phyloP scores from a whole-genome alignment of 2,113 vertebrate genomes.

The Anolis sagrei region DNA sequence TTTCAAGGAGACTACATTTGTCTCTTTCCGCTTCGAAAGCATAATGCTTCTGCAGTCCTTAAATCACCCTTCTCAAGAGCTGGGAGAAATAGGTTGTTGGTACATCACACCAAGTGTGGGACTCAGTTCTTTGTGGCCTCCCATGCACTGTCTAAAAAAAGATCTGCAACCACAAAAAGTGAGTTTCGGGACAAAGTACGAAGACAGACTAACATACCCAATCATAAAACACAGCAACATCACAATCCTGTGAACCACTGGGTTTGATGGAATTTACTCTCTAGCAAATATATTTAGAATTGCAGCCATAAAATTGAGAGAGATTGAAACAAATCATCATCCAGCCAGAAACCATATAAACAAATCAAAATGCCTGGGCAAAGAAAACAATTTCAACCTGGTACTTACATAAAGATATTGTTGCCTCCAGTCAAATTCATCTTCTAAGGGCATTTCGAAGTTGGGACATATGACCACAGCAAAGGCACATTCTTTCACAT shows the following conservation, averaged over 20 bases:
- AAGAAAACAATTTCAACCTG: not conserved
- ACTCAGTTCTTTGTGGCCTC: not conserved
- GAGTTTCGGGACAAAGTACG: not conserved
- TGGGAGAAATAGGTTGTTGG: not conserved
- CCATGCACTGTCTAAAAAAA: not conserved
- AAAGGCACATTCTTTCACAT: not conserved
- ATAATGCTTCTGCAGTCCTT: not conserved
- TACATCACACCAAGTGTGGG: not conserved
- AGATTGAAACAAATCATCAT: not conserved
- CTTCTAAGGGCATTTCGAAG: not conserved
- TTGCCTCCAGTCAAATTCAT: not conserved
- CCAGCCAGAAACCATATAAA: not conserved
- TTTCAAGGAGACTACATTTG: not conserved
- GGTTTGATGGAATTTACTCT: not conserved
- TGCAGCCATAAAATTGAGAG: not conserved
- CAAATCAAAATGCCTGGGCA: not conserved
- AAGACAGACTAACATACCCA: conserved; percentile 15
- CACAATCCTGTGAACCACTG: not conserved
- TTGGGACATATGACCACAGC: not conserved
- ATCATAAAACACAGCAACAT: conserved; percentile 61
- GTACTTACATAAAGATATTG: not conserved
- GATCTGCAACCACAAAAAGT: not conserved
- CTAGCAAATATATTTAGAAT: not conserved
- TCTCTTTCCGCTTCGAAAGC: not conserved
- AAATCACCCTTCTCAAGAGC: not conserved